Evolutionary conservation across 2,113 vertebrate species (phyloP), one percentile per base, ranked within the genome.

Genomic region (Panthera tigris): DNA sequence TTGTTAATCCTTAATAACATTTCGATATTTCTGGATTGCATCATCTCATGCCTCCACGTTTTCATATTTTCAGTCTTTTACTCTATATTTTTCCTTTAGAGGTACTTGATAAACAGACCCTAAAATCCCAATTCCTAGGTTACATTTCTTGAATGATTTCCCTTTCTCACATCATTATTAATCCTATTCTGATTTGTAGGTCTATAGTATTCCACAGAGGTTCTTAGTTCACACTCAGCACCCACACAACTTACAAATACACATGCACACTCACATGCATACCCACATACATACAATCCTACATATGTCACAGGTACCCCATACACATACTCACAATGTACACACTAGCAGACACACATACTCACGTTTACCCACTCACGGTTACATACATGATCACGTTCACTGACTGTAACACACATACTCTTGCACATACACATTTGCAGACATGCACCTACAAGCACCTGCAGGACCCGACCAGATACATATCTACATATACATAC

Each of bases 401-500:
- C 52, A 50, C 21, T 71, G 16, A 71, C 31, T 52, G 21, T 31
- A 68, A 73, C 3, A 2, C 15, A 78, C 23, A 36, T 15, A 33
- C 4, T n/a, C 11, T n/a, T 88, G 11, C 31, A 69, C 16, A 36
- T 29, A 61, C 9, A 23, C 8, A 15, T 6, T 39, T 65, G 27
- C 27, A 74, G 5, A 65, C n/a, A 52, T 12, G 25, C 2, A 73
- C 14, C 27, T 50, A 74, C 8, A 63, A 15, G 33, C 27, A 16
- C 41, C 33, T 39, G 4, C 13, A 39, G 31, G 31, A 12, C 1
- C 15, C 18, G 52, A 31, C 71, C 29, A 73, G 16, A 66, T 41
- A 66, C 27, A 29, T 4, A 36, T 1, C 39, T 39, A 36, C 31
- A 66, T 0, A 16, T 3, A 55, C 6, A 65, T 7, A 45, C 0